phyloP scores from a whole-genome alignment of 2,113 vertebrate genomes.

The human region GRCh38 chr5:74085001-74085500 shows the following conservation, averaged over 20 bases:
- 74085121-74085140: not conserved
- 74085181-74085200: slow-evolving; percentile 73
- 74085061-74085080: not conserved
- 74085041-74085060: not conserved
- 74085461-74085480: not conserved
- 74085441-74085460: slow-evolving; percentile 15
- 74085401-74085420: not conserved
- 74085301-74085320: slow-evolving; percentile 59
- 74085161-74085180: slow-evolving; percentile 51
- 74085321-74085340: slow-evolving; percentile 74
- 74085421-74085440: slow-evolving; percentile 1
- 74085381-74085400: slow-evolving; percentile 49
- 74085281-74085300: slow-evolving; percentile 44
- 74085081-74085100: slow-evolving; percentile 22
- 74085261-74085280: slow-evolving; percentile 61
- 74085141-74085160: slow-evolving; percentile 32
- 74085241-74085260: slow-evolving; percentile 48
- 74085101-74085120: not conserved
- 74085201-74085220: slow-evolving; percentile 64
- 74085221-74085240: slow-evolving; percentile 58
- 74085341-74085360: slow-evolving; percentile 30
- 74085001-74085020: not conserved
- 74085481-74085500: not conserved
- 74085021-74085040: not conserved
- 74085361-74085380: slow-evolving; percentile 60